phyloP scores from a whole-genome alignment of 2,113 vertebrate genomes.

The Silurus meridionalis region DNA sequence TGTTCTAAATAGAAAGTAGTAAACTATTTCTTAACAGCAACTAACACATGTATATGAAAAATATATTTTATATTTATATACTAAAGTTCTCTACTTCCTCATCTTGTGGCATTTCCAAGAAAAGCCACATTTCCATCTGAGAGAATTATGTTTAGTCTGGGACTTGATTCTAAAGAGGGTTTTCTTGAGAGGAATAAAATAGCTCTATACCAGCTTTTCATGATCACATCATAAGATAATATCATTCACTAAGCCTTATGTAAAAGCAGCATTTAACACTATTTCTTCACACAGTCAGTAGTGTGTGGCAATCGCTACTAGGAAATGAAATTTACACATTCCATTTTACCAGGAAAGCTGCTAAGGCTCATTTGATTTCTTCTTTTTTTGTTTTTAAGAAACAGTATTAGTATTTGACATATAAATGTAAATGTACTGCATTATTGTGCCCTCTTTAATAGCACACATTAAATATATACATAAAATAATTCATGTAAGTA shows the following conservation, averaged over 20 bases:
- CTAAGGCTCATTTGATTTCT: background rate
- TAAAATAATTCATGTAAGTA: too few species aligned
- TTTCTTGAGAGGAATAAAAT: background rate
- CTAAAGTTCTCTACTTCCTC: background rate
- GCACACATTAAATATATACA: too few species aligned
- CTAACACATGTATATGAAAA: too few species aligned
- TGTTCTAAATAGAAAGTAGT: background rate
- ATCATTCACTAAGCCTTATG: background rate
- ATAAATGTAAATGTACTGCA: too few species aligned
- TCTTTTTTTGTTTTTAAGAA: background rate
- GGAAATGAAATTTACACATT: background rate
- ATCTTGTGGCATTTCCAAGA: background rate
- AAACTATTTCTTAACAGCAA: background rate
- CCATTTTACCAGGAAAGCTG: background rate
- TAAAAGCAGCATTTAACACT: background rate
- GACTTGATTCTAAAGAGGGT: background rate
- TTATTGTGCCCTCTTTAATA: too few species aligned
- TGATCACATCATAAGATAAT: constrained; percentile 8
- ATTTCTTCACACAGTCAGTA: background rate
- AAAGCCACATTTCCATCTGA: background rate
- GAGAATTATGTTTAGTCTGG: background rate
- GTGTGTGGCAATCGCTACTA: background rate
- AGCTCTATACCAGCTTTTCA: background rate
- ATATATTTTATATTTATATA: background rate
- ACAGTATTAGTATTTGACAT: background rate